These are phyloP conservation scores for Rhinichthys osculus DNA, from an alignment of 2,797 vertebrate species.

Conservation along the genomic window DNA sequence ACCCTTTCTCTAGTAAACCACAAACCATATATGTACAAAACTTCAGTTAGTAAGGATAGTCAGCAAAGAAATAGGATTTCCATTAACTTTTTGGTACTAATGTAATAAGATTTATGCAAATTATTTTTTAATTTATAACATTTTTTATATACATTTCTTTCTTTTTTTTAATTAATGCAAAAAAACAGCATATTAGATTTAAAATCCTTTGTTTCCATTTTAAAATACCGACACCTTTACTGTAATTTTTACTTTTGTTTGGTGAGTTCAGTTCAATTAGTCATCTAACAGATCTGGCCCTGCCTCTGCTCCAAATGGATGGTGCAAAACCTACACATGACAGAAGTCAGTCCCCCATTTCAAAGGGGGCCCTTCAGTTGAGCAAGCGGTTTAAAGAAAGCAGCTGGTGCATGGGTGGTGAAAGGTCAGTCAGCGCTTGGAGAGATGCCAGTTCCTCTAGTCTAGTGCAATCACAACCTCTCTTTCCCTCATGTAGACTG, in stretches of 20 bases:
- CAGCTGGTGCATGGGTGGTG: constrained; percentile 78
- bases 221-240: neutral
- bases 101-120: neutral
- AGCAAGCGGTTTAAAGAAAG: constrained; percentile 79
- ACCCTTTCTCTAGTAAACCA: constrained; percentile 36
- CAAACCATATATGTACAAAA: neutral
- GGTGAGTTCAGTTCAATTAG: constrained; percentile 7
- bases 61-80: neutral
- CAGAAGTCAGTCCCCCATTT: constrained; percentile 51
- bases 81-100: neutral
- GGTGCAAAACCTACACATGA: constrained; percentile 35
- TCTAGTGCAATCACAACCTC: constrained; percentile 60
- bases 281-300: constrained; percentile 11
- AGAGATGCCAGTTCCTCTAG: constrained; percentile 58
- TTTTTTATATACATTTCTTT: neutral
- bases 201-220: neutral
- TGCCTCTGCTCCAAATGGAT: constrained; percentile 23
- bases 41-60: neutral
- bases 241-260: neutral
- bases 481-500: constrained; percentile 23
- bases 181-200: neutral
- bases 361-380: constrained; percentile 65
- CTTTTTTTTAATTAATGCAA: neutral
- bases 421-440: constrained; percentile 73
- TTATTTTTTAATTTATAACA: neutral